These are phyloP conservation scores for Ictalurus punctatus DNA, from an alignment of 2,113 vertebrate species.

Conservation along the genomic window DNA sequence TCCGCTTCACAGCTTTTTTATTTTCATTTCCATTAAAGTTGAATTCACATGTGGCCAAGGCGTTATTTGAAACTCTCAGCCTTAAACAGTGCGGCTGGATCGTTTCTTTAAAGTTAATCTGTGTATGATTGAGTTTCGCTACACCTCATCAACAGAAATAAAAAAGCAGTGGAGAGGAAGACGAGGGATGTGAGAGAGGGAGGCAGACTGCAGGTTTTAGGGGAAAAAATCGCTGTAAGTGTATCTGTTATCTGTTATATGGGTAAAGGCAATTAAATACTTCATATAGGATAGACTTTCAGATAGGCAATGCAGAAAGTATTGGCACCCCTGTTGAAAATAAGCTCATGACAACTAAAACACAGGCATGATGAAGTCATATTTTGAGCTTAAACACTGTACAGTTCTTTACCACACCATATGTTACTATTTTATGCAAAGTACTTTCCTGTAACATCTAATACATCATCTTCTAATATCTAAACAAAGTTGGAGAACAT, in stretches of 20 bases:
- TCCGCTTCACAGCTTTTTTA: slow-evolving; percentile 65
- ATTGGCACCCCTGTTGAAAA: background rate
- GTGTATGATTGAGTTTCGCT: slow-evolving; percentile 46
- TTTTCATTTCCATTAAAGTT: slow-evolving; percentile 72
- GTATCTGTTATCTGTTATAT: no score
- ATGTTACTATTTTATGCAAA: background rate
- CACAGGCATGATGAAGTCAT: background rate
- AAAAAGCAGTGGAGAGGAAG: background rate
- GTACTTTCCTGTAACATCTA: background rate
- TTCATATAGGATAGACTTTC: background rate
- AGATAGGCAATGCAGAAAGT: background rate
- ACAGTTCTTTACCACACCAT: background rate
- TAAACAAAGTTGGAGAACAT: background rate
- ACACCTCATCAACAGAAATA: slow-evolving; percentile 41
- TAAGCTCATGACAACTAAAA: background rate
- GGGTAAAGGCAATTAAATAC: background rate
- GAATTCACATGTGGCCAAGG: slow-evolving; percentile 61
- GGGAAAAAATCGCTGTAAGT: background rate
- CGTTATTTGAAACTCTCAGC: slow-evolving; percentile 52
- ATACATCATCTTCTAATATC: background rate
- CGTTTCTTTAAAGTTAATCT: slow-evolving; percentile 53
- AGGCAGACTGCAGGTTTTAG: background rate
- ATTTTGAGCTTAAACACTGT: background rate
- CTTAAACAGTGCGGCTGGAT: slow-evolving; percentile 49
- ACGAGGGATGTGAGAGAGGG: background rate